phyloP scores from a whole-genome alignment of 2,888 invertebrate genomes.

The Drosophila nr. perissopoda region DNA sequence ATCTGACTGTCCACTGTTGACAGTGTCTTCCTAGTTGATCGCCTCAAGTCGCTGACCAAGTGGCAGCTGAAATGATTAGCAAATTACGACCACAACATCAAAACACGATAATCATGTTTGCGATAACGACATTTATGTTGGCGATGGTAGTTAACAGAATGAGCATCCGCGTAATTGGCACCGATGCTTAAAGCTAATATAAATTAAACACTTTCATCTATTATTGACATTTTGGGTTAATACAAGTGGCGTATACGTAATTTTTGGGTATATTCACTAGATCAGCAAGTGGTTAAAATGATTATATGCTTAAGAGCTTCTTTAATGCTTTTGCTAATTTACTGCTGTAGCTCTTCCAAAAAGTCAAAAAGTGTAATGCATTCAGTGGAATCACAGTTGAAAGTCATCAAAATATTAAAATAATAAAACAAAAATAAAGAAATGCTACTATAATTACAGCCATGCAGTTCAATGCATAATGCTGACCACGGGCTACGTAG shows the following conservation, averaged over 20 bases:
- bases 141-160: conserved; percentile 8
- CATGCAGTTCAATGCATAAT: conserved; percentile 14
- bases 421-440: neutral
- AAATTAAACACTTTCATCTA: conserved; percentile 11
- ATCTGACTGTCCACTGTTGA: conserved; percentile 43
- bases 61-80: conserved; percentile 64
- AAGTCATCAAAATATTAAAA: conserved; percentile 17
- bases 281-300: conserved; percentile 2
- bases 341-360: conserved; percentile 15
- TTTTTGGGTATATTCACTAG: neutral
- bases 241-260: conserved; percentile 30
- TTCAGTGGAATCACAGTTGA: conserved; percentile 59
- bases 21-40: conserved; percentile 74
- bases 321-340: conserved; percentile 6
- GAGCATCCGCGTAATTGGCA: neutral
- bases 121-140: conserved; percentile 16
- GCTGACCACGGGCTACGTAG: conserved; percentile 12
- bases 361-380: conserved; percentile 33
- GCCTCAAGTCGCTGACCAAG: conserved; percentile 44
- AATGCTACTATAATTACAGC: conserved; percentile 8
- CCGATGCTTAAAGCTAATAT: conserved; percentile 23
- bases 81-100: conserved; percentile 44
- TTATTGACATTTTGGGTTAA: neutral
- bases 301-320: conserved; percentile 3
- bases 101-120: neutral